Conservation (phyloP, 2,113 vertebrate species). For the Piaya cayana region DNA sequence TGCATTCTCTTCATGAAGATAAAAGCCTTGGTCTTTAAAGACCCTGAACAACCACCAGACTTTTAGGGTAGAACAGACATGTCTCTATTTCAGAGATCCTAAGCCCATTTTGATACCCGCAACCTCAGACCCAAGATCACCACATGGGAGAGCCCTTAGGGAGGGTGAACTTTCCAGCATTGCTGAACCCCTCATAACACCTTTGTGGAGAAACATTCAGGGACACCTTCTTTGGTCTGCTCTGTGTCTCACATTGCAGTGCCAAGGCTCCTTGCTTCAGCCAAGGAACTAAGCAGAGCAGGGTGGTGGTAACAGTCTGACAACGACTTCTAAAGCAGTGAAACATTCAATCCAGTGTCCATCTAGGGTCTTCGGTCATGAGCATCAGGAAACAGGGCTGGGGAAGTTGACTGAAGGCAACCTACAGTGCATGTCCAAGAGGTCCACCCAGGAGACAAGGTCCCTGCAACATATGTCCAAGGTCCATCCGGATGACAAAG, state of each 20-base stretch:
- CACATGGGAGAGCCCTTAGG: neutral
- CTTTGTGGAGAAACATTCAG: neutral
- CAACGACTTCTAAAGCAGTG: neutral
- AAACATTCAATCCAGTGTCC: neutral
- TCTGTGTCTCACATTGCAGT: fast-evolving
- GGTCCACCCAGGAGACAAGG: too few relatives aligned
- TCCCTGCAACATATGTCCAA: neutral
- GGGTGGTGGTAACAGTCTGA: neutral
- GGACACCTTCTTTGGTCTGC: neutral
- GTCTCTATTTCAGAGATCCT: neutral
- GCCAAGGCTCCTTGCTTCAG: neutral
- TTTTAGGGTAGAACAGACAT: neutral
- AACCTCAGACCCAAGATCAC: neutral
- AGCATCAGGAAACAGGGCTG: neutral
- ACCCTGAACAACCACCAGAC: neutral
- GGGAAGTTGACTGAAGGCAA: neutral
- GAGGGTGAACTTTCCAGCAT: neutral
- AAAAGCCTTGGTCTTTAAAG: neutral
- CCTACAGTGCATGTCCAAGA: fast-evolving
- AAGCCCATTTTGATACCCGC: neutral
- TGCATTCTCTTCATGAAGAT: neutral
- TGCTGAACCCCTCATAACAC: neutral
- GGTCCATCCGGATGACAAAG: neutral
- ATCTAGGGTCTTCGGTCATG: neutral
- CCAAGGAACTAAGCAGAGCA: neutral